Base-by-base conservation (phyloP, 2,888 invertebrate genomes). In the Mystacides longicornis region DNA sequence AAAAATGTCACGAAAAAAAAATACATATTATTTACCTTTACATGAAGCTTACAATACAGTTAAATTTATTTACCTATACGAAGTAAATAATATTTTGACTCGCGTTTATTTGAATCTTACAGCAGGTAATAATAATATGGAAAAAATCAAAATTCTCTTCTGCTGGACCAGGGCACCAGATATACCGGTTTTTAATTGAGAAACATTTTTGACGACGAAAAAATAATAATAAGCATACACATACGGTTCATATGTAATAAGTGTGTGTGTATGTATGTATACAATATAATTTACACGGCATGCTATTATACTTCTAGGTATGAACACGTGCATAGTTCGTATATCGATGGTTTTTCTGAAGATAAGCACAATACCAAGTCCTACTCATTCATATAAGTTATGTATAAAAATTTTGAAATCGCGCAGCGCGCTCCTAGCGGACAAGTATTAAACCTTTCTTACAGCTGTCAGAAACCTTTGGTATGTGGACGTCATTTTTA, bases 161-260 rank as follows among this genome's bases (percentile, higher is more conserved):
- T 37, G n/a, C n/a, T 14, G 37, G 46, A 27, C 31, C 20, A n/a
- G 23, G 18, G 49, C n/a, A 57, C 60, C 52, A 22, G 60, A 49
- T 20, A 51, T 51, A 57, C 60, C 60, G 57, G 60, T 60, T 60
- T 58, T 59, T 60, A 60, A 60, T 60, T 60, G 60, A 60, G 60
- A 60, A 57, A 54, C 52, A 46, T 50, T 56, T 52, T 56, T 56
- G 54, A 22, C 16, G 48, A 48, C 16, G 23, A 21, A 48, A 48
- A 48, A 48, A 48, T 48, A 5, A 19, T 48, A 23, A 48, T 48
- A 54, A 54, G n/a, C n/a, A n/a, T n/a, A n/a, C n/a, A n/a, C n/a
- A n/a, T n/a, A n/a, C n/a, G n/a, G n/a, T n/a, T n/a, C n/a, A n/a
- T n/a, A n/a, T n/a, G n/a, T n/a, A n/a, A n/a, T n/a, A n/a, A n/a